Percentiles rank a stretch among this genome's conserved stretches.
Evolutionary conservation across 2,797 vertebrate genomes (phyloP).

Genomic region (Coreius guichenoti): DNA sequence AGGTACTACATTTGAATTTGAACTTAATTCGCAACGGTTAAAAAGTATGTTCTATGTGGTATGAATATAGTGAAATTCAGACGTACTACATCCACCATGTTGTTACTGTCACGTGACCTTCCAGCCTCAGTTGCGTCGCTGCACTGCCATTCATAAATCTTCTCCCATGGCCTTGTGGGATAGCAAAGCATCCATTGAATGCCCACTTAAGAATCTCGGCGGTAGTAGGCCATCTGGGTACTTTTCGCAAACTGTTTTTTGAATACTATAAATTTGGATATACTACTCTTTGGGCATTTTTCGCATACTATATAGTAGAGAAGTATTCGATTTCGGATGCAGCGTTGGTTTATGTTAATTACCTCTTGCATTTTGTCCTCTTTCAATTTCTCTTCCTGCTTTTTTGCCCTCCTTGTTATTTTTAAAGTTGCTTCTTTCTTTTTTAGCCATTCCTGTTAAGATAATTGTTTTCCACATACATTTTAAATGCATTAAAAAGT

Average conservation of each 20-base stretch:
- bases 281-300: background rate
- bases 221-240: background rate
- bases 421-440: constrained; percentile 83
- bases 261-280: too few relatives aligned
- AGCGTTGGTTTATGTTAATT: background rate
- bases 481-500: constrained; percentile 16
- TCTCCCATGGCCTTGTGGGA: background rate
- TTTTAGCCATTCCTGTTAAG: constrained; percentile 88
- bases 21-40: background rate
- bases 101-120: background rate
- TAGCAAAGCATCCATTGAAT: background rate
- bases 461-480: background rate
- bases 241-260: background rate
- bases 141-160: background rate
- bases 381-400: constrained; percentile 79
- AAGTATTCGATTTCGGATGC: background rate
- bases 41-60: background rate
- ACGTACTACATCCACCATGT: background rate
- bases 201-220: background rate
- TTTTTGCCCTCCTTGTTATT: constrained; percentile 79
- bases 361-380: constrained; percentile 76
- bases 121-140: background rate
- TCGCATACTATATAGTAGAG: background rate
- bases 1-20: background rate
- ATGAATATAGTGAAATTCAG: background rate